Evolutionary conservation across 2,797 vertebrate genomes (phyloP), one percentile per base, ranked within the genome.

Genomic region (Enteromius viviparus): DNA sequence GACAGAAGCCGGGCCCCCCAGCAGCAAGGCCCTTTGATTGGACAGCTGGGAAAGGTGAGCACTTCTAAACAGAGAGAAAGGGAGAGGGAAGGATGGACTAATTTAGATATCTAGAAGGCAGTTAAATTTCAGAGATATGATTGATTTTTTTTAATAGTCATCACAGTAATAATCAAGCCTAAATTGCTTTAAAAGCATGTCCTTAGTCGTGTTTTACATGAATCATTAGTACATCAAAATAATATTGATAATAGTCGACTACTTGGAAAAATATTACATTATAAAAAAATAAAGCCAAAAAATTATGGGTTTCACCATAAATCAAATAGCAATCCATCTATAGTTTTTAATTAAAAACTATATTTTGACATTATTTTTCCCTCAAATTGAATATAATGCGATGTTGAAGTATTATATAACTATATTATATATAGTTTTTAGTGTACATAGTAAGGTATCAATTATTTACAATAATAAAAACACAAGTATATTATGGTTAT

Each of bases 21-120:
- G 51, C 81, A 58, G 84, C 60, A 85, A 82, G 65, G 76, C 53
- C n/a, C 62, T 89, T 85, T 89, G 86, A 87, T 86, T 89, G 88
- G 86, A 85, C 74, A 78, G 80, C 87, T 86, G 84, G 82, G 62
- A 81, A 76, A 84, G 68, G 81, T 80, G 83, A 79, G 37, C 70
- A 58, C 42, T 60, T 68, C 68, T 74, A 76, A 49, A 85, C 17
- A 14, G 64, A 23, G 19, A 19, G 49, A 81, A 49, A 14, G 76
- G 21, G 29, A 49, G n/a, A 71, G 68, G 11, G 69, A 26, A 6
- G 45, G 45, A 78, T 65, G 26, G 51, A 37, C 66, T 60, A n/a
- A 70, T 69, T 70, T 69, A 69, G 76, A 66, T 37, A n/a, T 70
- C 32, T 53, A 75, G 9, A 40, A 60, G 60, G 2, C 55, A 55